Evolutionary conservation across 1,140 invertebrate genomes (phyloP).

Genomic region (Acyrthosiphon pisum): DNA sequence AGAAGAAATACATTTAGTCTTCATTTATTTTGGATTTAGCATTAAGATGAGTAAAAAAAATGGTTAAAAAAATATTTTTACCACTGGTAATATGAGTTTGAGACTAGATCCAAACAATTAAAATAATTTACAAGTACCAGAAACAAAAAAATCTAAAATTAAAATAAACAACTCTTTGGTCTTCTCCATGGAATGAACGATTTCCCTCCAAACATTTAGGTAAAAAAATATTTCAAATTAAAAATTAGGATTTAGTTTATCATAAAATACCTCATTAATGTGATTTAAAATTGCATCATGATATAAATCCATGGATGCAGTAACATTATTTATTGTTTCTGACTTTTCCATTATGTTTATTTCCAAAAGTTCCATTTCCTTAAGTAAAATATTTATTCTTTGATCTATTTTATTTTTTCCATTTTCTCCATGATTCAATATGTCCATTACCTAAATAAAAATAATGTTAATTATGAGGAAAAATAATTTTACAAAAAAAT

Average conservation of each 20-base stretch:
- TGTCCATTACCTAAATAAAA: slow-evolving; percentile 13
- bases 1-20: too few species aligned
- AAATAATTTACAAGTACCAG: too few species aligned
- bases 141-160: too few species aligned
- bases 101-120: too few species aligned
- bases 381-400: slow-evolving; percentile 6
- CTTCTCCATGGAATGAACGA: too few species aligned
- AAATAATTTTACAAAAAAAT: slow-evolving; percentile 8
- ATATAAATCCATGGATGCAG: slow-evolving; percentile 12
- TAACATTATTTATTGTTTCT: slow-evolving; percentile 31
- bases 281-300: slow-evolving; percentile 29
- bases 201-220: too few species aligned
- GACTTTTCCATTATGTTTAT: slow-evolving; percentile 24
- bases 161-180: too few species aligned
- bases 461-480: not conserved
- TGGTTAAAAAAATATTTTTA: too few species aligned
- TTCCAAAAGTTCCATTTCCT: slow-evolving; percentile 8
- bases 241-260: not conserved
- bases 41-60: too few species aligned
- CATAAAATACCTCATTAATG: slow-evolving; percentile 29
- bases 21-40: too few species aligned
- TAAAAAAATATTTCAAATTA: not conserved
- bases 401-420: not conserved
- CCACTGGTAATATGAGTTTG: too few species aligned
- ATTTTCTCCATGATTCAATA: not conserved